Evolutionary conservation across 2,888 invertebrate genomes (phyloP).

Genomic region (Lithophane semibrunnea): DNA sequence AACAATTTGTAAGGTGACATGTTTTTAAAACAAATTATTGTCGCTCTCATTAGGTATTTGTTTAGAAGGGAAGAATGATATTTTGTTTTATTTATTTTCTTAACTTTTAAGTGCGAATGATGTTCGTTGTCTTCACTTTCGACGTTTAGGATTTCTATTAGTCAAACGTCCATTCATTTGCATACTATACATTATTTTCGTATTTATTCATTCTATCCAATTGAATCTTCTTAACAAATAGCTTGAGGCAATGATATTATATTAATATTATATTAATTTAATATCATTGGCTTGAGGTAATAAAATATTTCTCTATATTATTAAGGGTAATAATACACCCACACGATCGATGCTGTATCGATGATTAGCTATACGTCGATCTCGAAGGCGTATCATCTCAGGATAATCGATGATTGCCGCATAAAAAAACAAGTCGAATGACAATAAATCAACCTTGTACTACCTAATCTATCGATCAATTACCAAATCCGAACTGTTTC

Average conservation of each 20-base stretch:
- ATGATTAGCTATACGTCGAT: background rate
- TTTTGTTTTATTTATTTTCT: constrained; percentile 48
- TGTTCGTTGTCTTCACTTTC: constrained; percentile 1
- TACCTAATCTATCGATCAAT: background rate
- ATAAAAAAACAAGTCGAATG: background rate
- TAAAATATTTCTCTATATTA: background rate
- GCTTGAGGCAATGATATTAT: no score
- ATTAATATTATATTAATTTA: no score
- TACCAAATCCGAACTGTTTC: background rate
- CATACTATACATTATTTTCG: background rate
- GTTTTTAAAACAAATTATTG: constrained; percentile 76
- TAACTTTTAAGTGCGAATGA: constrained; percentile 32
- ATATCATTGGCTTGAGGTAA: background rate
- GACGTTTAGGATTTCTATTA: background rate
- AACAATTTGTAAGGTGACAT: constrained; percentile 83
- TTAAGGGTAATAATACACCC: background rate
- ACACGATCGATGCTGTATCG: background rate
- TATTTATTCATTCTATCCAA: background rate
- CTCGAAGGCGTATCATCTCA: background rate
- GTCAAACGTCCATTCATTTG: background rate
- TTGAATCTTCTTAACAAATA: background rate
- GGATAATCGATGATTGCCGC: background rate
- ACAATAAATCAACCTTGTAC: background rate
- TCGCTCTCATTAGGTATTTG: constrained; percentile 42
- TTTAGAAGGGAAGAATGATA: constrained; percentile 45